Percentiles rank a stretch among this genome's conserved stretches.
Evolutionary conservation across 2,888 invertebrate genomes (phyloP).

Genomic region (Megalurothrips usitatus): DNA sequence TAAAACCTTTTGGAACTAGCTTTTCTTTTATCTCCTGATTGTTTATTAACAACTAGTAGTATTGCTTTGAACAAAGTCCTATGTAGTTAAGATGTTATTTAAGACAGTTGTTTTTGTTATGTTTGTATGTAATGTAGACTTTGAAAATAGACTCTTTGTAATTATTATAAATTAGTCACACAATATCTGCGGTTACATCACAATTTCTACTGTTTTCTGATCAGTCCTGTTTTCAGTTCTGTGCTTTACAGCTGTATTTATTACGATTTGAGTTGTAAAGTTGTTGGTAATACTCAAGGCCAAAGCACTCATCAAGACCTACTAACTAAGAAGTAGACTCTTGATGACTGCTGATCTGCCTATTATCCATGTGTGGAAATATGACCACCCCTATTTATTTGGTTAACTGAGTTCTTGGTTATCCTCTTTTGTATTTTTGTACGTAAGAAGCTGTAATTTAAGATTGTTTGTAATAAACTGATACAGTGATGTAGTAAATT

Average conservation of each 20-base stretch:
- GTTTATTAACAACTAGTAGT: neutral
- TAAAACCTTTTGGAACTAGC: neutral
- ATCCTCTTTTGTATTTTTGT: constrained; percentile 23
- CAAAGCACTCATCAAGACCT: neutral
- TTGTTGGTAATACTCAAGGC: no score
- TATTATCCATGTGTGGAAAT: neutral
- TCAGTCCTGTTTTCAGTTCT: neutral
- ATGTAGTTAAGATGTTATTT: constrained; percentile 22
- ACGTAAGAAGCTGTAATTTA: constrained; percentile 26
- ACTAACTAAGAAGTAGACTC: neutral
- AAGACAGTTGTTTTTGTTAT: constrained; percentile 23
- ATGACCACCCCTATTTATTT: constrained; percentile 17
- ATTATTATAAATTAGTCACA: constrained; percentile 1
- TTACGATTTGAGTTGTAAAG: no score
- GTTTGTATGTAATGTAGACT: constrained; percentile 25
- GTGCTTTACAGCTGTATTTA: neutral
- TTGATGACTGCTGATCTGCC: neutral
- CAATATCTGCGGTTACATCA: neutral
- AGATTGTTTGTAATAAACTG: constrained; percentile 5
- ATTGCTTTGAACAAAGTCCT: constrained; percentile 22
- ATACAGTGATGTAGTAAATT: neutral
- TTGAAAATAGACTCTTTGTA: constrained; percentile 10
- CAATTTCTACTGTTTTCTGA: neutral
- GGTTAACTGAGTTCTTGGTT: constrained; percentile 20
- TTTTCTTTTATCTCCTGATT: neutral